Conservation (phyloP, 2,113 vertebrate species). For the Perognathus longimembris region DNA sequence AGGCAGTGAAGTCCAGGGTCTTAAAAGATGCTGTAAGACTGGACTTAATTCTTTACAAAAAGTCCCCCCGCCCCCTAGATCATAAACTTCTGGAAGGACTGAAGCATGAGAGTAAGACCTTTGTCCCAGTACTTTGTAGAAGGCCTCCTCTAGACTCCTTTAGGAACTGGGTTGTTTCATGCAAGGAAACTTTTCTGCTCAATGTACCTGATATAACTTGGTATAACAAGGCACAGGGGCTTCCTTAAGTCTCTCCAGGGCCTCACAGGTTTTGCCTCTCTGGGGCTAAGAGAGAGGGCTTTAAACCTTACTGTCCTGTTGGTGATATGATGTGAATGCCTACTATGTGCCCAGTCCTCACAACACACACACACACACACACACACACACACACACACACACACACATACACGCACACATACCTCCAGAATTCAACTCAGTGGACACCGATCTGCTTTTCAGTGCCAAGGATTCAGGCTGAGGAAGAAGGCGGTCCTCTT, state of each 20-base stretch:
- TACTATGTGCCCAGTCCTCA: conserved; percentile 72
- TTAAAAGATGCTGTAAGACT: neutral
- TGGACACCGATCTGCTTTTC: conserved; percentile 63
- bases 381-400: too few relatives aligned
- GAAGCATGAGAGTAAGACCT: too few relatives aligned
- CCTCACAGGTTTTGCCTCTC: conserved; percentile 50
- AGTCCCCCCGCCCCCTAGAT: neutral
- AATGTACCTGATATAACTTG: neutral
- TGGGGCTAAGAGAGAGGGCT: neutral
- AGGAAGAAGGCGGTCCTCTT: conserved; percentile 74
- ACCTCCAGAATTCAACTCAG: conserved; percentile 76
- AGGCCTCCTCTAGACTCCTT: neutral
- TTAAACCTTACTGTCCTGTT: conserved; percentile 46
- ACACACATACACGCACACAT: too few relatives aligned
- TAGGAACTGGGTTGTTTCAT: neutral
- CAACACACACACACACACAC: neutral
- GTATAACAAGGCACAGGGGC: neutral
- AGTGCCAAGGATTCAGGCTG: conserved; percentile 68
- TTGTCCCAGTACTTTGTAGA: neutral
- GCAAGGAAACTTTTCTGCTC: neutral
- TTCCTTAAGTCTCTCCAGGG: conserved; percentile 63
- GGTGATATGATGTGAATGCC: conserved; percentile 75
- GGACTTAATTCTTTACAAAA: neutral
- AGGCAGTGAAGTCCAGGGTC: neutral
- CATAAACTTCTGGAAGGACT: neutral